phyloP scores from a whole-genome alignment of 2,888 invertebrate genomes.

The Eristalis pertinax region DNA sequence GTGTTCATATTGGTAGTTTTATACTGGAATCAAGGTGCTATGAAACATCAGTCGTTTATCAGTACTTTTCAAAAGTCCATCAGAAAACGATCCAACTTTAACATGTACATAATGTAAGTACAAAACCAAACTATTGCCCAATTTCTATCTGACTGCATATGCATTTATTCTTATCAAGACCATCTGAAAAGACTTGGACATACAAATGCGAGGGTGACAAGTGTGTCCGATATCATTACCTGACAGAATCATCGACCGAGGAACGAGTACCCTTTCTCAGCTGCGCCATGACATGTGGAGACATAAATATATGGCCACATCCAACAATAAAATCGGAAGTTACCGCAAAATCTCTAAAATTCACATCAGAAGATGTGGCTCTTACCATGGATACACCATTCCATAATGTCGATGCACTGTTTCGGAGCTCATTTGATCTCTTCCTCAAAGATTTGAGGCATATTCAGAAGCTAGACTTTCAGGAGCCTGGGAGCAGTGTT shows the following conservation, averaged over 20 bases:
- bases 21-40: slow-evolving; percentile 85
- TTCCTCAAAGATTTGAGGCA: slow-evolving; percentile 79
- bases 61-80: slow-evolving; percentile 77
- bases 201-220: slow-evolving; percentile 88
- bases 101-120: slow-evolving; percentile 77
- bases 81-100: slow-evolving; percentile 74
- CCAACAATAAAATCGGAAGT: slow-evolving; percentile 88
- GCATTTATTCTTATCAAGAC: slow-evolving; percentile 73
- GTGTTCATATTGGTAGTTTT: slow-evolving; percentile 84
- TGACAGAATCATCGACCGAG: slow-evolving; percentile 79
- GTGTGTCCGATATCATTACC: slow-evolving; percentile 85
- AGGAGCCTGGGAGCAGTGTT: slow-evolving; percentile 49
- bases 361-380: slow-evolving; percentile 78
- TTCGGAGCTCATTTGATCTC: slow-evolving; percentile 78
- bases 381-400: slow-evolving; percentile 78
- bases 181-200: slow-evolving; percentile 85
- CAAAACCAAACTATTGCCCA: neutral
- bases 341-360: slow-evolving; percentile 85
- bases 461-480: slow-evolving; percentile 77
- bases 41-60: slow-evolving; percentile 81
- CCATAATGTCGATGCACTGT: slow-evolving; percentile 76
- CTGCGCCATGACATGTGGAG: slow-evolving; percentile 90
- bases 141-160: neutral
- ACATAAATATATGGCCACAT: slow-evolving; percentile 88
- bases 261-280: slow-evolving; percentile 85